A percentile compares a stretch with the other conserved stretches of the same genome.
Evolutionary conservation across 2,797 vertebrate species (phyloP).

Genomic region (Perodicticus potto): DNA sequence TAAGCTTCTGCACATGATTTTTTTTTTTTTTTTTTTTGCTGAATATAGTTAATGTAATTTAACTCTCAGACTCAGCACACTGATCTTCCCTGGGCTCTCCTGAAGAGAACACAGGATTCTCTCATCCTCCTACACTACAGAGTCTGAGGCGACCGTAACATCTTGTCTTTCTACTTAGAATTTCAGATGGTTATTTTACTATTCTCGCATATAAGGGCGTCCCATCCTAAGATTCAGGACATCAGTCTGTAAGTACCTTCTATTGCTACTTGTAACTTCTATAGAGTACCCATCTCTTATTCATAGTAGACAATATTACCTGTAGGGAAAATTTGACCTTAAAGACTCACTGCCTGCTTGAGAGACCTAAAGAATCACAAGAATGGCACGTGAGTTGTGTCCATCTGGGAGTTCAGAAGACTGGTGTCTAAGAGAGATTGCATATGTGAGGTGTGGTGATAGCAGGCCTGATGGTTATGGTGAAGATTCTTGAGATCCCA

Average conservation of each 20-base stretch:
- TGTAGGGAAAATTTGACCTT: background rate
- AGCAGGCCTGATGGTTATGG: no score
- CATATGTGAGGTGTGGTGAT: no score
- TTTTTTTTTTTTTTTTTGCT: background rate
- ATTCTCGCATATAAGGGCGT: background rate
- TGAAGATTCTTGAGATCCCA: no score
- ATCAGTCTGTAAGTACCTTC: background rate
- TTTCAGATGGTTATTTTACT: background rate
- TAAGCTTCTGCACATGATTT: background rate
- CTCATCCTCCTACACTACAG: background rate
- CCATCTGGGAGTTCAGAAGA: no score
- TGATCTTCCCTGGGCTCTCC: constrained; percentile 28
- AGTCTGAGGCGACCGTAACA: background rate
- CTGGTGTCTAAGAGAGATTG: no score
- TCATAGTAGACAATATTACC: background rate
- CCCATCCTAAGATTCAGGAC: background rate
- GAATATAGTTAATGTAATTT: background rate
- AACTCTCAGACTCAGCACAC: background rate
- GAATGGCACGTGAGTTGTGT: no score
- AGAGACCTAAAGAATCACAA: no score
- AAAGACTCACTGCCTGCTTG: no score
- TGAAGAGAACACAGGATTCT: constrained; percentile 16
- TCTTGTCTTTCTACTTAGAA: background rate
- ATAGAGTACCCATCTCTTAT: background rate
- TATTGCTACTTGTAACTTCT: background rate